Evolutionary conservation across 2,113 vertebrate genomes (phyloP).

Genomic region (Hemibagrus wyckioides): DNA sequence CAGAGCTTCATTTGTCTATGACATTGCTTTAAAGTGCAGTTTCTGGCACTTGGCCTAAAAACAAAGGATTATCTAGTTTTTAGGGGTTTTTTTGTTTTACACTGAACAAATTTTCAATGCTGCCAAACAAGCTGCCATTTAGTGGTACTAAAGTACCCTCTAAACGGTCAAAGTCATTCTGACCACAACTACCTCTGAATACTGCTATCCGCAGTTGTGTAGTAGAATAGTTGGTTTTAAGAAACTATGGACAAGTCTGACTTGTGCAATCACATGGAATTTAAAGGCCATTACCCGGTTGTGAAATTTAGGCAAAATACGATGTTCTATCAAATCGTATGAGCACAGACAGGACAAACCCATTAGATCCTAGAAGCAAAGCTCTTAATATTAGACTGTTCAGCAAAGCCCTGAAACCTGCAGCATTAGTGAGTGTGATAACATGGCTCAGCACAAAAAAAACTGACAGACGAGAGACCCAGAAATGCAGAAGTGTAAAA

Average conservation of each 20-base stretch:
- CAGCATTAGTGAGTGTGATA: not conserved
- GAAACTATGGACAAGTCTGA: conserved; percentile 49
- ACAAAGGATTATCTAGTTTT: not conserved
- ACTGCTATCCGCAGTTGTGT: not conserved
- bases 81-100: not conserved
- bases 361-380: not conserved
- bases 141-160: not conserved
- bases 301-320: conserved; percentile 51
- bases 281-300: conserved; percentile 41
- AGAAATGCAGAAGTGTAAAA: conserved; percentile 45
- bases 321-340: conserved; percentile 16
- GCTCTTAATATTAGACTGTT: not conserved
- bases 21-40: not conserved
- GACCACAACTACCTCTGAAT: conserved; percentile 22
- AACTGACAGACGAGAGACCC: not conserved
- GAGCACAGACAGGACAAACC: not conserved
- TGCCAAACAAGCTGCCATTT: not conserved
- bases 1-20: not conserved
- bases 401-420: not conserved
- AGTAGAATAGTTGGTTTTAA: conserved; percentile 9
- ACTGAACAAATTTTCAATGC: not conserved
- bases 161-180: not conserved
- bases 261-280: conserved; percentile 39
- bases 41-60: not conserved
- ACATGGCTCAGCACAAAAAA: conserved; percentile 3